Conservation (phyloP, 2,113 vertebrate genomes). For the Empidonax alnorum region DNA sequence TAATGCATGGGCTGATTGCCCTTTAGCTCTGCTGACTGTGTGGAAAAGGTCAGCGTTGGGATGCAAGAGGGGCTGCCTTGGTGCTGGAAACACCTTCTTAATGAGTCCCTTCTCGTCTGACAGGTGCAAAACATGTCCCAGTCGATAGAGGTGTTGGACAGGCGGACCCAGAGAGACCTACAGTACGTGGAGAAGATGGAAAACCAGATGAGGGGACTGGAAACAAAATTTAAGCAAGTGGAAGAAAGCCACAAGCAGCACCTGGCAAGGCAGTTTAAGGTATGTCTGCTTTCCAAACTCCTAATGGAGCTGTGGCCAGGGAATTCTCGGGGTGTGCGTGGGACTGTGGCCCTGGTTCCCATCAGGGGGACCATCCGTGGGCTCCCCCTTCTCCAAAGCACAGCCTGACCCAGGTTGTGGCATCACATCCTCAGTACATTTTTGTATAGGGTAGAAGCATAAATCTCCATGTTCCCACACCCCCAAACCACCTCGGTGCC, state of each 20-base stretch:
- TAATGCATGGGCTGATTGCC: not conserved
- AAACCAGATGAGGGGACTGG: conserved; percentile 95
- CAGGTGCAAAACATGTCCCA: conserved; percentile 99
- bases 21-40: not conserved
- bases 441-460: not conserved
- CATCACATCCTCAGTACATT: not conserved
- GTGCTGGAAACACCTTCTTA: not conserved
- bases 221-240: conserved; percentile 96
- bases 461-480: rapidly evolving
- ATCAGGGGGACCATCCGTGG: not conserved
- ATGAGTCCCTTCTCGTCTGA: not conserved
- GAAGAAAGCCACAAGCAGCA: conserved; percentile 98
- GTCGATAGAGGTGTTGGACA: conserved; percentile 97
- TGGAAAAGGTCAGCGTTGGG: not conserved
- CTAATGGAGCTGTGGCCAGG: not conserved
- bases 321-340: rapidly evolving
- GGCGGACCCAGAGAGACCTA: conserved; percentile 94
- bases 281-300: conserved; percentile 45
- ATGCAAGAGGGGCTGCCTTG: not conserved
- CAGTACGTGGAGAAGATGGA: conserved; percentile 99
- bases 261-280: conserved; percentile 98
- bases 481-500: not conserved
- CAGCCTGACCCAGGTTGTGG: not conserved
- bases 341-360: not conserved
- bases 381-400: not conserved